A percentile compares a stretch with the other conserved stretches of the same genome.
Evolutionary conservation across 2,797 vertebrate species (phyloP).

Genomic region (Epinephelus coioides): DNA sequence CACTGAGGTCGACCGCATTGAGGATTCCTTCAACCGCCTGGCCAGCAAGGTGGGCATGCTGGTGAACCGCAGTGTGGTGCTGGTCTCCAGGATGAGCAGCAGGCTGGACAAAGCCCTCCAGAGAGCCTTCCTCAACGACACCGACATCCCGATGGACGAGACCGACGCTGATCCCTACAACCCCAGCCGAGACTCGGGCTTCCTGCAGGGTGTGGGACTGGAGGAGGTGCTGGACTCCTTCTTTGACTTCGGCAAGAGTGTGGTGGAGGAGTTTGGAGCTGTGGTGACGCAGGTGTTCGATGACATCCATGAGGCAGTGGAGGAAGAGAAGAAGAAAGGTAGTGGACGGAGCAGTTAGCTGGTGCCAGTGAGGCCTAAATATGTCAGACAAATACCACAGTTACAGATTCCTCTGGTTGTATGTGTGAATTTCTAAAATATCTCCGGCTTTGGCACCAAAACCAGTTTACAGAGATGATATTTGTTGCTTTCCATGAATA

Average conservation of each 20-base stretch:
- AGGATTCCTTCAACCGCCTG: slow-evolving; percentile 87
- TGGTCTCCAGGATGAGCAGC: slow-evolving; percentile 88
- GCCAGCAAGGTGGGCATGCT: slow-evolving; percentile 80
- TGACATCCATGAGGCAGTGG: slow-evolving; percentile 73
- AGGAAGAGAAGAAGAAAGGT: slow-evolving; percentile 84
- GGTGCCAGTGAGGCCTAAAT: too few species aligned
- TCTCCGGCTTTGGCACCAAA: neutral
- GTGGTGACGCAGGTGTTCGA: slow-evolving; percentile 86
- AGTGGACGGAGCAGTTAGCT: neutral
- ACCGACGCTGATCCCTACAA: slow-evolving; percentile 58
- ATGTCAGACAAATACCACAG: too few species aligned
- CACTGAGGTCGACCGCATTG: slow-evolving; percentile 82
- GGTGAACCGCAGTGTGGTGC: slow-evolving; percentile 85
- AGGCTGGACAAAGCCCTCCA: slow-evolving; percentile 89
- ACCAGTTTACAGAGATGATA: neutral
- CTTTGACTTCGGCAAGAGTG: slow-evolving; percentile 89
- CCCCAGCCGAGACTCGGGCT: slow-evolving; percentile 72
- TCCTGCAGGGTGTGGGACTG: slow-evolving; percentile 86
- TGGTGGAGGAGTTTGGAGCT: slow-evolving; percentile 89
- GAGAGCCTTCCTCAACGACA: slow-evolving; percentile 84
- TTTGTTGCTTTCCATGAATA: neutral
- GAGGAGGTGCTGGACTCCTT: slow-evolving; percentile 88
- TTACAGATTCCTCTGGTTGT: too few species aligned
- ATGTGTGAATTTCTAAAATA: too few species aligned
- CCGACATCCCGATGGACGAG: slow-evolving; percentile 42